Evolutionary conservation across 2,113 vertebrate species (phyloP), one percentile per base, ranked within the genome.

Genomic region (Oenanthe oenanthe): DNA sequence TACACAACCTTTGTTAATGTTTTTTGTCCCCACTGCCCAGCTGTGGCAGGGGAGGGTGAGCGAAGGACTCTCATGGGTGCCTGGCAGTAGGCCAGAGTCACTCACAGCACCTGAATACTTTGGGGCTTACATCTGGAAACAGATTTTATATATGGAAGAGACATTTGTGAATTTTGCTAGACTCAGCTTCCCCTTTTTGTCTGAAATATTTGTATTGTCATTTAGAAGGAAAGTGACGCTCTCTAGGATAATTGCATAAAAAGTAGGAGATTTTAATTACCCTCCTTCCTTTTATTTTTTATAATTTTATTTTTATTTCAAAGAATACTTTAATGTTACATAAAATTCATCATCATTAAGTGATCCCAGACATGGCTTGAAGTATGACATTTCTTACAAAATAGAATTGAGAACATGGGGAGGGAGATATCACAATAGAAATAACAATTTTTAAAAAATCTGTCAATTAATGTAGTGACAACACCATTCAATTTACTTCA

Each of bases 11-110:
- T 38, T 12, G 10, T 31, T 36, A 22, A 16, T 32, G 11, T 16
- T 68, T 18, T 10, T 53, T 34, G 6, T 45, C 16, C 38, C 26
- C 0, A 0, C 61, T 79, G 26, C 21, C 6, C 40, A 32, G 40
- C 42, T 79, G 51, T 36, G 40, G n/a, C 9, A 29, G 60, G 19
- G 38, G 9, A 31, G 15, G 38, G 9, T 53, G 12, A 54, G 25
- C 0, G 0, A 54, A 36, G 0, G 0, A 31, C 32, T 43, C 31
- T 34, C 7, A 0, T 31, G 50, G 40, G 9, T 45, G 16, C 32
- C 50, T 31, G 26, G 32, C 2, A 2, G 19, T 45, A 12, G 15
- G 9, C 20, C 25, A 54, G 15, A 8, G 9, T 36, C 40, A 56
- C 10, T 24, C 61, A 45, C 5, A 4, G 4, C 15, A 25, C 50